Evolutionary conservation across 2,888 invertebrate species (phyloP), one percentile per base, ranked within the genome.

Genomic region (Lasioglossum marginatum): DNA sequence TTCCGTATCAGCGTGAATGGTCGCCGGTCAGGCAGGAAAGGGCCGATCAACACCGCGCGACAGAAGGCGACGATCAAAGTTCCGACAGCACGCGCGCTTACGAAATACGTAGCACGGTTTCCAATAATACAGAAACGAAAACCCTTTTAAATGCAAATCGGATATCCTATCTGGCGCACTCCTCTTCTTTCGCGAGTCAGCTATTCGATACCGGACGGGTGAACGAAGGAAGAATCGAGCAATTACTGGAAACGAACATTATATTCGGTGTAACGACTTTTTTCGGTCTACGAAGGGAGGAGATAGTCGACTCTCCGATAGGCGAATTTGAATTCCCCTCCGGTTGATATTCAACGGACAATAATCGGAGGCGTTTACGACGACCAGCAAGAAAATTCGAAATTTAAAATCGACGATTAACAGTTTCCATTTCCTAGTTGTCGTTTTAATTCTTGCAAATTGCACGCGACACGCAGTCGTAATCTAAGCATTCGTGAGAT

Each of bases 1-100:
- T 57, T 78, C 74, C 68, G 79, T 82, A 85, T 82, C 78, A 87
- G 57, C 85, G 52, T 48, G 77, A 82, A 85, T 79, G 77, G 84
- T 74, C 68, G 79, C 79, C 75, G 77, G 83, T 40, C 74, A 4
- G 73, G 63, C 87, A 87, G 89, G 85, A 87, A 52, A 89, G 82
- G 70, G 81, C 74, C 71, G 82, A 79, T 77, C 82, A 77, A 79
- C 74, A 43, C 45, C 2, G 19, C 52, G 72, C 71, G 74, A 82
- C 77, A 81, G 81, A 68, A 78, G 75, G 34, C 76, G 27, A 48
- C 68, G 52, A 86, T 75, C 79, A 77, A 79, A 80, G 76, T 52
- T 31, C 60, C 60, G 40, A 70, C 4, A 74, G 68, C 77, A 79
- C 77, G 73, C 60, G 84, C 57, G 57, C 70, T 43, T 34, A 75